Evolutionary conservation across 2,888 invertebrate species (phyloP).

Genomic region (Thumatha senex): DNA sequence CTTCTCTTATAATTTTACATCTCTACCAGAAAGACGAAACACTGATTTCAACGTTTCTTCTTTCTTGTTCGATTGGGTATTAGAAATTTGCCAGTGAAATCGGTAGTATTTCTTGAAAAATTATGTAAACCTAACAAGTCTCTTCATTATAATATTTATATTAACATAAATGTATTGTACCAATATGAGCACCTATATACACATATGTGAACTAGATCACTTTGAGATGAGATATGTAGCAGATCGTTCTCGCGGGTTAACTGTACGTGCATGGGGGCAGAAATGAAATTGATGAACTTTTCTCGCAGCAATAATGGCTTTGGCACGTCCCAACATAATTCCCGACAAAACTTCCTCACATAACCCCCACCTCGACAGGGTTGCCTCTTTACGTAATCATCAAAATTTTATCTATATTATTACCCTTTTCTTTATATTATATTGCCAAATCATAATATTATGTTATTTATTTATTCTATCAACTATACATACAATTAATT

Average conservation of each 20-base stretch:
- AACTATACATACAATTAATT: no score
- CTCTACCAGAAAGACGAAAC: no score
- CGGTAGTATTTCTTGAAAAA: no score
- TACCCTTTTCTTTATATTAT: background rate
- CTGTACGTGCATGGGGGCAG: conserved; percentile 54
- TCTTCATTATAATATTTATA: no score
- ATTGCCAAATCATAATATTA: background rate
- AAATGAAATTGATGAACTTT: conserved; percentile 85
- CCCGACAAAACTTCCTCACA: conserved; percentile 80
- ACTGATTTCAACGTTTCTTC: no score
- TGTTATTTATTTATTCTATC: no score
- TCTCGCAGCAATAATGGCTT: conserved; percentile 83
- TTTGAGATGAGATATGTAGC: conserved; percentile 24
- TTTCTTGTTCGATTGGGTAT: no score
- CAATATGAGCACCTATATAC: no score
- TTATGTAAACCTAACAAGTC: no score
- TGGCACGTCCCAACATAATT: conserved; percentile 84
- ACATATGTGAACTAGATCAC: conserved; percentile 15
- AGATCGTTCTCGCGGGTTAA: conserved; percentile 24
- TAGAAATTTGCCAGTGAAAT: no score
- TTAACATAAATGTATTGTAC: no score
- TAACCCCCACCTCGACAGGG: conserved; percentile 64
- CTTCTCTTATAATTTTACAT: no score
- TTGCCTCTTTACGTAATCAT: conserved; percentile 37
- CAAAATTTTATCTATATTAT: background rate